These are phyloP conservation scores for Chrysomallon squamiferum DNA, from an alignment of 1,140 invertebrate species.

Conservation along the genomic window DNA sequence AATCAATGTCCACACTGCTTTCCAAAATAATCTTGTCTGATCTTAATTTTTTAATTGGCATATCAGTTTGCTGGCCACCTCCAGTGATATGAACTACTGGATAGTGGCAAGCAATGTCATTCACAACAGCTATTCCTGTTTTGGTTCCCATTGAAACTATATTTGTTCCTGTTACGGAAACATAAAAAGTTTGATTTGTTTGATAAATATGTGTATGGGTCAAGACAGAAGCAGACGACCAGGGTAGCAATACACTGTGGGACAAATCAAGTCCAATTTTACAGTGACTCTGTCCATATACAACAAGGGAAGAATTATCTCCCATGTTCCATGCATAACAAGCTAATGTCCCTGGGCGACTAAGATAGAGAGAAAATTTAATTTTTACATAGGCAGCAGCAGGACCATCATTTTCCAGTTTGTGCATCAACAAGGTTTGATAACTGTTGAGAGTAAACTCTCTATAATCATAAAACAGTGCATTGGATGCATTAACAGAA, in stretches of 20 bases:
- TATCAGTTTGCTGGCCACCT: conserved; percentile 32
- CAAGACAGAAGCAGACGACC: conserved; percentile 10
- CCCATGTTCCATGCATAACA: conserved; percentile 42
- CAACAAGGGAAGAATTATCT: conserved; percentile 19
- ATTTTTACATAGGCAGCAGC: conserved; percentile 25
- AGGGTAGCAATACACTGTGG: conserved; percentile 11
- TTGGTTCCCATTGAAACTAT: conserved; percentile 24
- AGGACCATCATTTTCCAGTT: conserved; percentile 36
- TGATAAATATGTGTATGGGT: conserved; percentile 25
- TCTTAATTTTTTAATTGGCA: conserved; percentile 20
- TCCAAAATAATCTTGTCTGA: conserved; percentile 36
- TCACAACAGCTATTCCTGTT: conserved; percentile 23
- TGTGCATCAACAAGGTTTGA: conserved; percentile 29
- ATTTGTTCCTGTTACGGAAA: conserved; percentile 27
- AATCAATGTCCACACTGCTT: conserved; percentile 38
- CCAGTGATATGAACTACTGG: conserved; percentile 33
- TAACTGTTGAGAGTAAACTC: conserved; percentile 15
- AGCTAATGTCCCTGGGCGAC: conserved; percentile 26
- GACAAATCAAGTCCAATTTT: conserved; percentile 6
- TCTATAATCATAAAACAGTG: conserved; percentile 18
- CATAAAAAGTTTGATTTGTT: conserved; percentile 30
- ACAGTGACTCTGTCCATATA: conserved; percentile 31
- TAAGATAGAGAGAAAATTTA: conserved; percentile 23
- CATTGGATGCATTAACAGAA: conserved; percentile 33
- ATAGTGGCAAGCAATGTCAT: conserved; percentile 33